phyloP scores from a whole-genome alignment of 2,888 invertebrate species.

The Cryptus armator region DNA sequence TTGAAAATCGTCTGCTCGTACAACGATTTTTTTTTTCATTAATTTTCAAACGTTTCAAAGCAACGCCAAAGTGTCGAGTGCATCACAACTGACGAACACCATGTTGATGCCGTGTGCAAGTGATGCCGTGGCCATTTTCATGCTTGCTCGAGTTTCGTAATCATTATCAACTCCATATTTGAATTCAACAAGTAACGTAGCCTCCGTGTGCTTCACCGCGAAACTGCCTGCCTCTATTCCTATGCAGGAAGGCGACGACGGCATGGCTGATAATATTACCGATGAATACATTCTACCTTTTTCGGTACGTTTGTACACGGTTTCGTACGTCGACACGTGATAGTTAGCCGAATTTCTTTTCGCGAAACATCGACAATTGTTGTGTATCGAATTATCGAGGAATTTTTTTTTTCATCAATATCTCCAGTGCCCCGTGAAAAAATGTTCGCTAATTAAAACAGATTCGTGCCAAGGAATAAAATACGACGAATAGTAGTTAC shows the following conservation, averaged over 20 bases:
- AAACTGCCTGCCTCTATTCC: constrained; percentile 3
- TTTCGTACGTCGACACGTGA: constrained; percentile 27
- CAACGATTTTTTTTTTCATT: constrained; percentile 20
- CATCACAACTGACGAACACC: constrained; percentile 67
- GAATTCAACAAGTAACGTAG: constrained; percentile 83
- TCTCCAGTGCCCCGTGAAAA: background rate
- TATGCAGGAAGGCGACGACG: background rate
- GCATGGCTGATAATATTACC: constrained; percentile 3
- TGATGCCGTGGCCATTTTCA: constrained; percentile 85
- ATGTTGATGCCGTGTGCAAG: constrained; percentile 81
- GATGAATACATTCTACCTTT: background rate
- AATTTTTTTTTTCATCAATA: background rate
- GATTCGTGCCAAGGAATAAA: background rate
- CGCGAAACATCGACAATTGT: constrained; percentile 7
- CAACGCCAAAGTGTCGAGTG: constrained; percentile 34
- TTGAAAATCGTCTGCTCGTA: constrained; percentile 47
- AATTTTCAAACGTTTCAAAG: constrained; percentile 9
- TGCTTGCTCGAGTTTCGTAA: constrained; percentile 84
- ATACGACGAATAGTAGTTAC: background rate
- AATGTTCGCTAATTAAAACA: background rate
- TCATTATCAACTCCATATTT: constrained; percentile 85
- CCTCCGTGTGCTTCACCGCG: constrained; percentile 32
- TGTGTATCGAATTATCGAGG: background rate
- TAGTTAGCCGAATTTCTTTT: background rate
- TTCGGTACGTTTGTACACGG: background rate